Base-by-base conservation (phyloP, 2,888 invertebrate species). In the Polymixis flavicincta region DNA sequence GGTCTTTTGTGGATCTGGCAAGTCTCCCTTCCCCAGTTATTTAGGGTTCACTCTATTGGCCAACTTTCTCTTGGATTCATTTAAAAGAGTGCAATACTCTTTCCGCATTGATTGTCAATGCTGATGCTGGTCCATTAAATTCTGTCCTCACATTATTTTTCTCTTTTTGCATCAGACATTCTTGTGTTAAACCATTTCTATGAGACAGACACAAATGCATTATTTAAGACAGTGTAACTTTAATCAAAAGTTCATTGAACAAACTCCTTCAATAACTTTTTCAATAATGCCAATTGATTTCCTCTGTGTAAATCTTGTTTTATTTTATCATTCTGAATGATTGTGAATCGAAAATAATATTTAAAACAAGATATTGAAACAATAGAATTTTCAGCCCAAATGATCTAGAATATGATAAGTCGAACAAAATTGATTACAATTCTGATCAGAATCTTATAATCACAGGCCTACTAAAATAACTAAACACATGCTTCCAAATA, bases 211-310 rank as follows among this genome's bases (percentile, higher is more conserved):
- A 45, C 19, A 70, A 59, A 72, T 55, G 7, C 55, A 6, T 65
- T 13, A 60, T 54, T 55, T 25, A 55, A 54, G 42, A 42, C 37
- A 65, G 54, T 66, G 48, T 1, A 25, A 25, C 32, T 37, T 13
- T 5, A 28, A 75, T 75, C 57, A 55, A 28, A 70, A 61, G 52
- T 76, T 81, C 11, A 64, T 82, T 76, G 55, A 54, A 32, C 25
- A 69, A 50, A 54, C 25, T 71, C 19, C 13, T 50, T 63, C 52
- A 66, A 66, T 37, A 17, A 59, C 9, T 63, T 71, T 59, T 50
- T 54, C 14, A 66, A 65, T 60, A 74, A 45, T 59, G n/a, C 48
- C 82, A 76, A 80, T 76, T 82, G 71, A 71, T 81, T 59, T 37
- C 0, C 8, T 66, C 28, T 22, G 28, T 55, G 25, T 14, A 19